Conservation (phyloP, 2,113 vertebrate species). For the Apteryx mantelli region DNA sequence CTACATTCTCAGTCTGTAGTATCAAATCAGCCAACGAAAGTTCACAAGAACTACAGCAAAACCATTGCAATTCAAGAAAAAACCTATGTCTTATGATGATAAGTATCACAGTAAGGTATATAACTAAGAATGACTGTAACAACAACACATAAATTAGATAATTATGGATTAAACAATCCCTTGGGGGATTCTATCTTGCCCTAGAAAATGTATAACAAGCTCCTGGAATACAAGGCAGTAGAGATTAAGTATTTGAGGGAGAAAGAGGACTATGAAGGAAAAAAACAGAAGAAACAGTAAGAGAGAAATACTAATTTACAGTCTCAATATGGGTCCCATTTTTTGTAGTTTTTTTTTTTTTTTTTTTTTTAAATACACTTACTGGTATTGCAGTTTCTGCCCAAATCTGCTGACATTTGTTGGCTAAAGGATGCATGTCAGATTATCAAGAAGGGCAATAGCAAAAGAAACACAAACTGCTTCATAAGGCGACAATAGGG, state of each 20-base stretch:
- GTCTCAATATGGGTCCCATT: neutral
- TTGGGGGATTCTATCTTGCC: constrained; percentile 16
- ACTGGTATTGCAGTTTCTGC: constrained; percentile 9
- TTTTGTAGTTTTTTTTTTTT: neutral
- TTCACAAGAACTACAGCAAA: neutral
- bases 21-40: neutral
- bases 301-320: neutral
- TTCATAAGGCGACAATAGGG: constrained; percentile 58
- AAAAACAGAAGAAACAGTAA: neutral
- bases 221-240: constrained; percentile 27
- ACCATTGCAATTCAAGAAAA: neutral
- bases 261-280: neutral
- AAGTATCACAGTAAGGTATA: constrained; percentile 50
- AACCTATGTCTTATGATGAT: neutral
- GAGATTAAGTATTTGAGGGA: neutral
- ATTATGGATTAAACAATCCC: constrained; percentile 61
- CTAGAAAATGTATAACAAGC: constrained; percentile 26
- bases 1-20: neutral
- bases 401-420: constrained; percentile 40
- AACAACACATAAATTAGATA: constrained; percentile 67
- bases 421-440: constrained; percentile 3
- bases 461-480: constrained; percentile 43
- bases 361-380: constrained; percentile 34
- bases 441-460: constrained; percentile 41
- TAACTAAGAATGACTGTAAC: constrained; percentile 53